Evolutionary conservation across 1,140 invertebrate species (phyloP), one percentile per base, ranked within the genome.

Genomic region (Hypsibius dujardini): DNA sequence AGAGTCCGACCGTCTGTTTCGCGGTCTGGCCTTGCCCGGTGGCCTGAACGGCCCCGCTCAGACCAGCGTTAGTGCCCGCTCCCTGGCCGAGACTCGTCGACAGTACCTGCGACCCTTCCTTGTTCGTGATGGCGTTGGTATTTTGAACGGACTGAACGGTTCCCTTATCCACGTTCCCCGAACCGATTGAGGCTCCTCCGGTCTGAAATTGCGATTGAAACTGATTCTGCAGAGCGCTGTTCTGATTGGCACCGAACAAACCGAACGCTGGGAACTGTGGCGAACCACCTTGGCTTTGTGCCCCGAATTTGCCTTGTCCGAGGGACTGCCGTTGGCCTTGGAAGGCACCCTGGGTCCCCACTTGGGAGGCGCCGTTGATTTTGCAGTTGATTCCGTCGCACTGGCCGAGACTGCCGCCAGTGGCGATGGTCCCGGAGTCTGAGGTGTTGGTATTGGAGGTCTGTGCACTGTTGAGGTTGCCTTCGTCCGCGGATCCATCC

Each of bases 181-280:
- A 15, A 3, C 62, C 62, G 62, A 45, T 42, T 42, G 62, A 12
- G 42, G 62, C 12, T 12, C 62, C 62, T 7, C 42, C 3, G 42
- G 12, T 67, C 62, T 12, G 12, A 42, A 67, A 67, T 45, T 67
- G 62, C 12, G 12, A 15, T 67, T 67, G 62, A 45, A 67, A 67
- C 42, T 67, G 62, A 42, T 42, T 67, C 45, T 67, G 62, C 12
- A 67, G 62, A 42, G 12, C 62, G 12, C 3, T 67, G 62, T 67
- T 67, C 12, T 67, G 12, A 45, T 12, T 15, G 42, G 12, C 62
- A 42, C 12, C 12, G 42, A 67, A 67, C 42, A 67, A 7, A 42
- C 62, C 62, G 62, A 67, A 67, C 12, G 62, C 12, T 42, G 62
- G 62, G 62, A 67, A 67, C 12, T n/a, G 7, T 7, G 7, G 7